phyloP scores from a whole-genome alignment of 2,113 vertebrate species.

The Mesembrinibis cayennensis region DNA sequence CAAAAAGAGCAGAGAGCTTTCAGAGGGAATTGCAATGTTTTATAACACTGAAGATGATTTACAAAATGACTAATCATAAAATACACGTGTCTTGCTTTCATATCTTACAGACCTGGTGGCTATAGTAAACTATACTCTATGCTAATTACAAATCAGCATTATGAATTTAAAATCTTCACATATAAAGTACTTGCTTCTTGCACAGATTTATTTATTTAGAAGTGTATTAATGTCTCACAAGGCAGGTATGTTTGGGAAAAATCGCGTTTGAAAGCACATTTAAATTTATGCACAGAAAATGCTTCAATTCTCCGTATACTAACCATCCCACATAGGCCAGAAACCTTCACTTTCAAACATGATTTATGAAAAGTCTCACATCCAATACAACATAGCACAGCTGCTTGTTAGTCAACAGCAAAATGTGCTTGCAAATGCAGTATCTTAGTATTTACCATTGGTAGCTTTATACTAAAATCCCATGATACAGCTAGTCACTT shows the following conservation, averaged over 20 bases:
- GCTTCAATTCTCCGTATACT: neutral
- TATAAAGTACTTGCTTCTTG: neutral
- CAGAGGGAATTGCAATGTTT: neutral
- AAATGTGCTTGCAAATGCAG: neutral
- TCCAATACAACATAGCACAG: rapidly evolving
- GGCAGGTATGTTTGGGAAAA: neutral
- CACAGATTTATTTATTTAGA: neutral
- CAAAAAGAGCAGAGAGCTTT: neutral
- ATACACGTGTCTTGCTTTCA: neutral
- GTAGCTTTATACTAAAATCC: neutral
- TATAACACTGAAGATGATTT: neutral
- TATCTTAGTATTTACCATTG: neutral
- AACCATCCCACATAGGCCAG: neutral
- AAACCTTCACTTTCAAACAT: neutral
- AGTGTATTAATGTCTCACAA: neutral
- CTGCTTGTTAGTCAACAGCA: neutral
- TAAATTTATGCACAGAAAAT: neutral
- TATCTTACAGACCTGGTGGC: neutral
- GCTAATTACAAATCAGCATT: neutral
- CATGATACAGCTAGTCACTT: neutral
- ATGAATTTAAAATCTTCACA: neutral
- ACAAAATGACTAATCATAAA: neutral
- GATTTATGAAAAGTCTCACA: neutral
- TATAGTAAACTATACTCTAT: neutral
- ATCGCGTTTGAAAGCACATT: neutral